Evolutionary conservation across 2,888 invertebrate species (phyloP), one percentile per base, ranked within the genome.

Genomic region (Spodoptera exigua): DNA sequence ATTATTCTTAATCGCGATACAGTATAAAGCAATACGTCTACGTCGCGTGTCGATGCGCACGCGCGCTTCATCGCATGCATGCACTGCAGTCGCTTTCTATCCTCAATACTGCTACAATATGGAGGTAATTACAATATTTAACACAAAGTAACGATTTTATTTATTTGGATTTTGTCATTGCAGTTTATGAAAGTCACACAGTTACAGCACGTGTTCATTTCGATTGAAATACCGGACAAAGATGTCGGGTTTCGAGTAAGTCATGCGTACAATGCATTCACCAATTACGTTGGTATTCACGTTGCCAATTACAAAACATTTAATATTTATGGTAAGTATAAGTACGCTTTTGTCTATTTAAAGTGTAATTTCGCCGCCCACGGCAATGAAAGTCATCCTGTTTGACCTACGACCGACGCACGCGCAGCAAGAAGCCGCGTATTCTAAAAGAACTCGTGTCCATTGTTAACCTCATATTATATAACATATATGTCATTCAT

Each of bases 31-130:
- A 71, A 56, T 46, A 62, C 41, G 52, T 61, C 14, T 21, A 36
- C 64, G 54, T 76, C 54, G 76, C 76, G 73, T 76, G 78, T 47
- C 51, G 45, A 54, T 49, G 61, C 45, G 67, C 46, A 56, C 49
- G 40, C 44, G 60, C 49, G 45, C 61, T 52, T 64, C 66, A 55
- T 56, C 37, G 66, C 74, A 74, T 73, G 69, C 63, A 59, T 40
- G 58, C 46, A 49, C 46, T 49, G 45, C 39, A 63, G 44, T 70
- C 61, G 71, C 80, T 80, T 80, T 80, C 77, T 73, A 78, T 68
- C 52, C 16, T 37, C 34, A 47, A 67, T 47, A 57, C 44, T 53
- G 52, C 54, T 45, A 53, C 51, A 46, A 44, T 49, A 53, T 49
- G 34, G 47, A 34, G 52, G 27, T 40, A 69, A 69, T 45, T 56